Evolutionary conservation across 2,113 vertebrate species (phyloP), one percentile per base, ranked within the genome.

Genomic region (Notothenia rossii): DNA sequence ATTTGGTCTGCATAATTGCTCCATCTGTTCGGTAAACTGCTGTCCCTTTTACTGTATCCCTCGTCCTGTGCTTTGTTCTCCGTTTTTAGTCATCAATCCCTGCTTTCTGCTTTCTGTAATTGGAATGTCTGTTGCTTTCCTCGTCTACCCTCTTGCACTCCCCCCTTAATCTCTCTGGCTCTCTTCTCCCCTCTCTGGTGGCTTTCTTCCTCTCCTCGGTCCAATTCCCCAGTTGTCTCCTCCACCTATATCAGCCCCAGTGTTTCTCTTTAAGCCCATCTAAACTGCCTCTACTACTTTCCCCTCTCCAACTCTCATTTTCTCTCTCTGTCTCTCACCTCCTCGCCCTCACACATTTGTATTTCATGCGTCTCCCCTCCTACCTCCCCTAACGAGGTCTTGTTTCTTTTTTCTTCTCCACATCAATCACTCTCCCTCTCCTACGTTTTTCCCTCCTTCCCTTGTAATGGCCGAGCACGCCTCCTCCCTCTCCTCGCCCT

Each of bases 1-100:
- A 92, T 93, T 87, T 72, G 76, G 88, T 79, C 85, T 0, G 15
- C 72, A 87, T 93, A 91, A 92, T 93, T 92, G 90, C 92, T 89
- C 89, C 88, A 91, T 93, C 89, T 90, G 87, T 88, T 91, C 65
- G 10, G 78, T 86, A 91, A 92, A 88, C 88, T 83, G 84, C 85
- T 68, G 78, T 77, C 79, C 75, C 72, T 7, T 25, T 74, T 77
- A 80, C 87, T 79, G 75, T 89, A 88, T 82, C 78, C 81, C 64
- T 77, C 53, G 22, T 84, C 72, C 68, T 55, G 22, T 66, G 77
- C 85, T 81, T 76, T 84, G 54, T 81, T 83, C 79, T 75, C 43
- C 33, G 10, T 75, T 87, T 75, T 83, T 62, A 77, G 72, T 90
- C 89, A 86, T 85, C 82, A 91, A 86, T 89, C 75, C 82, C 54